Evolutionary conservation across 2,888 invertebrate genomes (phyloP).

Genomic region (Drosophila ustulata): DNA sequence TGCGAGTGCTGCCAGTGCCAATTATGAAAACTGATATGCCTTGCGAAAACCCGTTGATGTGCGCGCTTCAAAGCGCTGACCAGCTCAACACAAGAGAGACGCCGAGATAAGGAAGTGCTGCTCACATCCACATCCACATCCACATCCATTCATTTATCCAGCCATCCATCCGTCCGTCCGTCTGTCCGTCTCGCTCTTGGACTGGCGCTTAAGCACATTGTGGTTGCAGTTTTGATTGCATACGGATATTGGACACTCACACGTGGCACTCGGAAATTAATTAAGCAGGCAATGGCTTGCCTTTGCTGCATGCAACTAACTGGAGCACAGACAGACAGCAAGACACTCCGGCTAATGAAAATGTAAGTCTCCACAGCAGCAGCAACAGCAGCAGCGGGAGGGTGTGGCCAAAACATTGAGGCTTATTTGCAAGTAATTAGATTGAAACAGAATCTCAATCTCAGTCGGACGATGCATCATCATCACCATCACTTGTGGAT

Average conservation of each 20-base stretch:
- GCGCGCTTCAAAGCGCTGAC: slow-evolving; percentile 72
- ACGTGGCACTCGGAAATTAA: slow-evolving; percentile 79
- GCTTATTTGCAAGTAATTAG: slow-evolving; percentile 73
- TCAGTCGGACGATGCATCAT: slow-evolving; percentile 2
- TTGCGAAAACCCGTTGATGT: slow-evolving; percentile 78
- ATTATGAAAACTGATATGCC: slow-evolving; percentile 81
- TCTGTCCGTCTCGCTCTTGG: slow-evolving; percentile 12
- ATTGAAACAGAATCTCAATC: slow-evolving; percentile 47
- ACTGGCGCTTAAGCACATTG: slow-evolving; percentile 66
- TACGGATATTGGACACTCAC: slow-evolving; percentile 80
- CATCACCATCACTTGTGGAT: slow-evolving; percentile 52
- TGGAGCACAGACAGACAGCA: slow-evolving; percentile 6
- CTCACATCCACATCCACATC: slow-evolving; percentile 6
- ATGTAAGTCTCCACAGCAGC: slow-evolving; percentile 58
- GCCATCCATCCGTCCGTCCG: not conserved
- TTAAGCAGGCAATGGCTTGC: slow-evolving; percentile 62
- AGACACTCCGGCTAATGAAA: slow-evolving; percentile 70
- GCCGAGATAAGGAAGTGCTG: slow-evolving; percentile 51
- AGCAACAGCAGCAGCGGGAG: not conserved
- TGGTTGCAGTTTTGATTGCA: slow-evolving; percentile 70
- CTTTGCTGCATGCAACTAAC: slow-evolving; percentile 17
- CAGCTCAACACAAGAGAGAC: slow-evolving; percentile 11
- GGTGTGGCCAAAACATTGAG: slow-evolving; percentile 35
- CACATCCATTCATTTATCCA: slow-evolving; percentile 2
- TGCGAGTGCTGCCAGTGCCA: slow-evolving; percentile 73